Evolutionary conservation across 2,113 vertebrate genomes (phyloP), one percentile per base, ranked within the genome.

Genomic region (Xenotilapia caudafasciata): DNA sequence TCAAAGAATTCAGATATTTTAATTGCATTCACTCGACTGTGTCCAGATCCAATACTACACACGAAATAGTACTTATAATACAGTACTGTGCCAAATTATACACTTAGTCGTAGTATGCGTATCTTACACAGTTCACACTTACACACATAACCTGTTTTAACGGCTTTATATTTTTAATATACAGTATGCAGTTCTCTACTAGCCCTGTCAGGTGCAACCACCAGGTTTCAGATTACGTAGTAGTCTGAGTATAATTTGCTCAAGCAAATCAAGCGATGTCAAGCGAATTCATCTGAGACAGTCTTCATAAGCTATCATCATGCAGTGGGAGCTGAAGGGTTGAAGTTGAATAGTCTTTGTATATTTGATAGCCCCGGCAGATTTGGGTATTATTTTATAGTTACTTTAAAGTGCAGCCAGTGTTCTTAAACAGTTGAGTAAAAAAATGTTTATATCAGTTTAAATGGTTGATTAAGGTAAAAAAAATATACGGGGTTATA

Each of bases 1-100:
- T 91, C 17, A 70, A 68, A 87, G 5, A 85, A 9, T 73, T 80
- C n/a, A 80, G 51, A 89, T 86, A 90, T 92, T 86, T 86, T 1
- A 82, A 87, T 83, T 42, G 3, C 62, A 26, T 86, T 86, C 40
- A 82, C 84, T 79, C 70, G 47, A 87, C 86, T 51, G 7, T 86
- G 54, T 88, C 82, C 84, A 51, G 51, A 88, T 90, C 45, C 75
- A 92, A 83, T 88, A 85, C 77, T 83, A 84, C 77, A 92, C 45
- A 86, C 12, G 40, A 54, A 58, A 83, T 82, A 83, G 86, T 93
- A 81, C 86, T 80, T 55, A 77, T 77, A 51, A 86, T 84, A 81
- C 60, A 49, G 70, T 65, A 35, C 65, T 75, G 53, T 88, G 75
- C 47, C 77, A 83, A 88, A 62, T 56, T 45, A 21, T 89, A 70